These are phyloP conservation scores for Luscinia megarhynchos DNA, from an alignment of 2,797 vertebrate species.

Conservation along the genomic window DNA sequence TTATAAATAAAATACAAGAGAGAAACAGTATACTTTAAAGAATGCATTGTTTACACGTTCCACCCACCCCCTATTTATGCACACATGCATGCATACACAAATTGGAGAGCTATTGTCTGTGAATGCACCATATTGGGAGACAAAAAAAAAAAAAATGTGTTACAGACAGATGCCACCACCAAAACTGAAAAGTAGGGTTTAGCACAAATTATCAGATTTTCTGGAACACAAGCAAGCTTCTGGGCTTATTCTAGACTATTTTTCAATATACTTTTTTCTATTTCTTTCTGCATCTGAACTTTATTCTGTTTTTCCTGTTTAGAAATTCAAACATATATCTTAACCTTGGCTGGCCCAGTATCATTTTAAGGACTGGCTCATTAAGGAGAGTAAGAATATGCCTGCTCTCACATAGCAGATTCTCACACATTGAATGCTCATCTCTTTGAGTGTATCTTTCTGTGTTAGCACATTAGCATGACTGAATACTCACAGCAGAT, in stretches of 20 bases:
- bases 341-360: neutral
- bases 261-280: neutral
- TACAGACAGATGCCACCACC: neutral
- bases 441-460: neutral
- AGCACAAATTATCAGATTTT: constrained; percentile 9
- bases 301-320: neutral
- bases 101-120: neutral
- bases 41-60: neutral
- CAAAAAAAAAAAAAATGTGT: neutral
- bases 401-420: neutral
- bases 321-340: neutral
- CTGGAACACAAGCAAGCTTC: constrained; percentile 12
- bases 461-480: neutral
- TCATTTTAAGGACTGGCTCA: neutral
- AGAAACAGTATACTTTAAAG: neutral
- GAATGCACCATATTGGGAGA: constrained; percentile 5
- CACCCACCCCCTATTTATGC: accelerated
- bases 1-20: neutral
- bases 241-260: neutral
- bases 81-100: neutral
- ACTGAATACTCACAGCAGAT: neutral
- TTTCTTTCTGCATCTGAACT: neutral
- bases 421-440: neutral
- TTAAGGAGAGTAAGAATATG: neutral
- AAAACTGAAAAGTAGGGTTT: constrained; percentile 6